Base-by-base conservation (phyloP, 2,888 invertebrate genomes). In the Eilema caniola region DNA sequence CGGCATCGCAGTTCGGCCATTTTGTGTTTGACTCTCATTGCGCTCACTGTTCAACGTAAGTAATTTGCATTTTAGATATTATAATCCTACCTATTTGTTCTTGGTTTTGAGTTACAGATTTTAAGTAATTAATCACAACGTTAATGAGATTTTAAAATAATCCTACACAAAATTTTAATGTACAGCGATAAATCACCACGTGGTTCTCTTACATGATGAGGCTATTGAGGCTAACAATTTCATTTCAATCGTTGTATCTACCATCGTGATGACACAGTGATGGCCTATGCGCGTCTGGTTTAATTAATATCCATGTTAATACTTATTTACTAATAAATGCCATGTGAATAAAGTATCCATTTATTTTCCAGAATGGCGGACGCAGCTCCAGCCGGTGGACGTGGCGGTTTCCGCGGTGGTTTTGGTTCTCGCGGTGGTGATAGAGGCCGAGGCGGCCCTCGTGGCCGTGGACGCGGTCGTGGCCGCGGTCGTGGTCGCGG, bases 361-460 rank as follows among this genome's bases (percentile, higher is more conserved):
- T 31, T 31, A 28, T 56, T 79, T 90, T 90, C 33, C 72, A 97
- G 97, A 96, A 99, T 99, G 99, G 99, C 99, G 98, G 99, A 99
- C 98, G 97, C 98, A 96, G 98, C 98, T 98, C 98, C 99, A 97
- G 99, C 98, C 98, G 97, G 97, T 96, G 97, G 96, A 95, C 97
- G 98, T 96, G 98, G 98, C 96, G 98, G 98, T 93, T 98, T 98
- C 93, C 97, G 98, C 89, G 98, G n/a, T n/a, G n/a, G n/a, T n/a
- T n/a, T n/a, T n/a, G n/a, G n/a, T n/a, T n/a, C n/a, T n/a, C n/a
- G n/a, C n/a, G n/a, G 97, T 89, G 96, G 96, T 69, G 96, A 97
- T 86, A 96, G 97, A 86, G 94, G 96, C 81, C 97, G 98, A 82
- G 97, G 97, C 71, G 97, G 97, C 69, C 97, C 97, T 85, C 96